phyloP scores from a whole-genome alignment of 2,113 vertebrate genomes.

The Ia io region DNA sequence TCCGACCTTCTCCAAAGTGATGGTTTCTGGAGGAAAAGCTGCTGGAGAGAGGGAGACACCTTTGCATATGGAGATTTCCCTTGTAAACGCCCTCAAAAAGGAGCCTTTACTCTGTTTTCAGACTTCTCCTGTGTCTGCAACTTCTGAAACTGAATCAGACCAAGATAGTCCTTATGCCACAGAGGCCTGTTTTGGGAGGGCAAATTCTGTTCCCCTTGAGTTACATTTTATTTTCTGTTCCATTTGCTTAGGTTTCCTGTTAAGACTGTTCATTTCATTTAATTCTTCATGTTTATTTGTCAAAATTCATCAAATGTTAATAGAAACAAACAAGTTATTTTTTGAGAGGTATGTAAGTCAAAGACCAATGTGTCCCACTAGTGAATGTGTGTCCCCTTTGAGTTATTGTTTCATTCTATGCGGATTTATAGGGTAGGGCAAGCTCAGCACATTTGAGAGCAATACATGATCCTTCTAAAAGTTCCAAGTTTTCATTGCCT shows the following conservation, averaged over 20 bases:
- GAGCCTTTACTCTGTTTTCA: background rate
- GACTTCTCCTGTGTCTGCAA: background rate
- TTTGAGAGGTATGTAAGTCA: background rate
- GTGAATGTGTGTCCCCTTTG: background rate
- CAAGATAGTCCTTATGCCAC: background rate
- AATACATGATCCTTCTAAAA: background rate
- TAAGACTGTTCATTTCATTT: background rate
- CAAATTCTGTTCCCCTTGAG: background rate
- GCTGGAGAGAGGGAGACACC: background rate
- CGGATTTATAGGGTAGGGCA: background rate
- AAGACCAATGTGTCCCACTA: background rate
- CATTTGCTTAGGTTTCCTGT: background rate
- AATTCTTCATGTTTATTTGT: background rate
- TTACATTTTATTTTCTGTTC: background rate
- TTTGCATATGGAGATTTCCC: background rate
- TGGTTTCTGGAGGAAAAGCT: background rate
- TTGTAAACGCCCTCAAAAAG: background rate
- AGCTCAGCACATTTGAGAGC: background rate
- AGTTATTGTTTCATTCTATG: background rate
- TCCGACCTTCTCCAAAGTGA: background rate
- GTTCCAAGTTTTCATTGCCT: background rate
- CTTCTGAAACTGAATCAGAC: background rate
- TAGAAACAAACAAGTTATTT: background rate
- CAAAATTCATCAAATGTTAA: background rate
- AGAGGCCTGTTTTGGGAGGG: background rate